Evolutionary conservation across 2,113 vertebrate genomes (phyloP).

Genomic region (Candoia aspera): DNA sequence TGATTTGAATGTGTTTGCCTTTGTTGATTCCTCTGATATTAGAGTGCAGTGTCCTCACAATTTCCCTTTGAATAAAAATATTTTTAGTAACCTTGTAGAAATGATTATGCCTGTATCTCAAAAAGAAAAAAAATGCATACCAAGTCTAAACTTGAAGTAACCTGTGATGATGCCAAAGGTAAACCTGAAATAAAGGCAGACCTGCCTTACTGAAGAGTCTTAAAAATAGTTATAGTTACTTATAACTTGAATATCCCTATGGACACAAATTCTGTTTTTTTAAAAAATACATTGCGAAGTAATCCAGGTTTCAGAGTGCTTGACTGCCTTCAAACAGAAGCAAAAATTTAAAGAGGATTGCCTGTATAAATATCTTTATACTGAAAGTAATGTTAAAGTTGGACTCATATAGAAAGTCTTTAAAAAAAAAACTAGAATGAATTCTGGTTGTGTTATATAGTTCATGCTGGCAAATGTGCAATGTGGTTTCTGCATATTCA

Average conservation of each 20-base stretch:
- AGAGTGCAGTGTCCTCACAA: neutral
- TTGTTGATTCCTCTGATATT: constrained; percentile 16
- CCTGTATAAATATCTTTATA: neutral
- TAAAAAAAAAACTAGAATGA: constrained; percentile 26
- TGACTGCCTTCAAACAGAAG: constrained; percentile 7
- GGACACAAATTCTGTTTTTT: neutral
- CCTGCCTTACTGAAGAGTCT: constrained; percentile 19
- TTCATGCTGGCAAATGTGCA: constrained; percentile 58
- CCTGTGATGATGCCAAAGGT: constrained; percentile 37
- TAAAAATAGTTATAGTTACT: constrained; percentile 31
- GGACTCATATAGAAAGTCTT: constrained; percentile 8
- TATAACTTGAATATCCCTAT: neutral
- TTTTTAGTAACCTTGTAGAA: neutral
- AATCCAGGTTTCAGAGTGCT: constrained; percentile 13
- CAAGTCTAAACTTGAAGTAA: constrained; percentile 27
- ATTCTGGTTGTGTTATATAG: constrained; percentile 33
- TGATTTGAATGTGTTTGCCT: too few species aligned
- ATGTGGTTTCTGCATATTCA: constrained; percentile 66
- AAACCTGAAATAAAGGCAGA: constrained; percentile 7
- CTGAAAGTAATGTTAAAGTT: constrained; percentile 41
- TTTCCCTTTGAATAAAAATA: neutral
- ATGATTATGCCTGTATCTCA: neutral
- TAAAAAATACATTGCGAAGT: neutral
- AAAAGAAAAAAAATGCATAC: neutral
- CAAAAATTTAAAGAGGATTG: constrained; percentile 32